A percentile compares a stretch with the other conserved stretches of the same genome.
Evolutionary conservation across 2,888 invertebrate genomes (phyloP).

Genomic region (Chloroclysta siterata): DNA sequence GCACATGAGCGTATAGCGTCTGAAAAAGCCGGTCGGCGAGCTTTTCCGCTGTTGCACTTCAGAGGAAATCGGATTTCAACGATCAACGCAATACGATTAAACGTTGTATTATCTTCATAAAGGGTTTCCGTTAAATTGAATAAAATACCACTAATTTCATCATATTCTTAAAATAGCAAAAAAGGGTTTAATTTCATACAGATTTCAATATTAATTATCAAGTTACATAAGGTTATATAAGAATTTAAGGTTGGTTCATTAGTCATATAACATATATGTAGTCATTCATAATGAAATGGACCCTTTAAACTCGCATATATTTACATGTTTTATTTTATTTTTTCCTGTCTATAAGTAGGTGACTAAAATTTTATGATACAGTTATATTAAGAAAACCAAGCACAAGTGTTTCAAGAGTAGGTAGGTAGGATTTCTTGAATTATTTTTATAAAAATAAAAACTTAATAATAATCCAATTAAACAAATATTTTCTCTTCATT

Average conservation of each 20-base stretch:
- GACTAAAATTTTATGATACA: not conserved
- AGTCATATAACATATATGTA: conserved; percentile 3
- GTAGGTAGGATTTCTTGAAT: not conserved
- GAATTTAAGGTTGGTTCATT: conserved; percentile 1
- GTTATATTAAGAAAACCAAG: not conserved
- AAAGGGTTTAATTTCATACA: not conserved
- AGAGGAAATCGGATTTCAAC: conserved; percentile 40
- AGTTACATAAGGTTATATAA: not conserved
- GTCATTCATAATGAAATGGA: not conserved
- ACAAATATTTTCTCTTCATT: too few relatives aligned
- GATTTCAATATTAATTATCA: not conserved
- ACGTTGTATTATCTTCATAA: not conserved
- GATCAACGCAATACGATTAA: not conserved
- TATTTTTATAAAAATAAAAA: not conserved
- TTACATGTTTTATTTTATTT: not conserved
- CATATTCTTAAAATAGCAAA: not conserved
- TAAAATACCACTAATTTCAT: not conserved
- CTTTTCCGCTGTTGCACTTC: conserved; percentile 65
- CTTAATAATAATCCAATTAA: too few relatives aligned
- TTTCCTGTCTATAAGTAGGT: not conserved
- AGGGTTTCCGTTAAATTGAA: not conserved
- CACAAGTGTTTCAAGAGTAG: not conserved
- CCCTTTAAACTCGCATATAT: not conserved
- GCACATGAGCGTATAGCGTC: conserved; percentile 54
- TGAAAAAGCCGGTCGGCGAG: conserved; percentile 70